Percentiles rank a stretch among this genome's conserved stretches.
These are phyloP conservation scores for Oncorhynchus kisutch DNA, from an alignment of 2,113 vertebrate genomes.

Conservation along the genomic window DNA sequence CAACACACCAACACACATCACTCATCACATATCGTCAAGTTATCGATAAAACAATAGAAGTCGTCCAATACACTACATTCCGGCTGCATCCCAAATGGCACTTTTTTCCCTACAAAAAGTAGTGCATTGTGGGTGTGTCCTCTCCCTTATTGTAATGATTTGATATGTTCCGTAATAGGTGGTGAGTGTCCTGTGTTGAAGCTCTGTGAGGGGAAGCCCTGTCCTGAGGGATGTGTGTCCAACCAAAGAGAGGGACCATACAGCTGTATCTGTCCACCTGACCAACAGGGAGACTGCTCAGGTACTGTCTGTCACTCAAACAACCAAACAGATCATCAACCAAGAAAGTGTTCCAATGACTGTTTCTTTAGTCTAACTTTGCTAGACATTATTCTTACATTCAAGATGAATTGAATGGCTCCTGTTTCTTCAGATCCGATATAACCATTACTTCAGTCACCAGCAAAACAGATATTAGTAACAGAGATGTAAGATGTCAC, in stretches of 20 bases:
- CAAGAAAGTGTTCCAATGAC: not conserved
- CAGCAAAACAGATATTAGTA: not conserved
- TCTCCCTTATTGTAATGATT: constrained; percentile 1
- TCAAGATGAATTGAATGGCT: too few relatives aligned
- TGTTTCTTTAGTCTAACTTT: too few relatives aligned
- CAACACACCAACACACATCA: too few relatives aligned
- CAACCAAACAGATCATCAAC: not conserved
- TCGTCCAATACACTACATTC: too few relatives aligned
- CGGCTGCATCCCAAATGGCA: too few relatives aligned
- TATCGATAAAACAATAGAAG: too few relatives aligned
- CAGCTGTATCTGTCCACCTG: constrained; percentile 74
- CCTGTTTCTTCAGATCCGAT: too few relatives aligned
- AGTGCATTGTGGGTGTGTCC: not conserved
- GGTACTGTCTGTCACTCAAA: constrained; percentile 52
- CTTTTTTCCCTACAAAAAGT: too few relatives aligned
- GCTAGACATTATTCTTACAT: too few relatives aligned
- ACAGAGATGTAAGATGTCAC: not conserved
- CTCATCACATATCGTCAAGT: too few relatives aligned
- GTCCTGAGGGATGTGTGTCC: constrained; percentile 76
- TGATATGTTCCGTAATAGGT: constrained; percentile 48
- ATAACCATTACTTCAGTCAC: too few relatives aligned
- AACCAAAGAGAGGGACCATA: constrained; percentile 71
- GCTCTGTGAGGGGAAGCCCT: constrained; percentile 70
- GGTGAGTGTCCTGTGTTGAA: constrained; percentile 70
- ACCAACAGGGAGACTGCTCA: constrained; percentile 68